Evolutionary conservation across 2,888 invertebrate species (phyloP), one percentile per base, ranked within the genome.

Genomic region (Thera britannica): DNA sequence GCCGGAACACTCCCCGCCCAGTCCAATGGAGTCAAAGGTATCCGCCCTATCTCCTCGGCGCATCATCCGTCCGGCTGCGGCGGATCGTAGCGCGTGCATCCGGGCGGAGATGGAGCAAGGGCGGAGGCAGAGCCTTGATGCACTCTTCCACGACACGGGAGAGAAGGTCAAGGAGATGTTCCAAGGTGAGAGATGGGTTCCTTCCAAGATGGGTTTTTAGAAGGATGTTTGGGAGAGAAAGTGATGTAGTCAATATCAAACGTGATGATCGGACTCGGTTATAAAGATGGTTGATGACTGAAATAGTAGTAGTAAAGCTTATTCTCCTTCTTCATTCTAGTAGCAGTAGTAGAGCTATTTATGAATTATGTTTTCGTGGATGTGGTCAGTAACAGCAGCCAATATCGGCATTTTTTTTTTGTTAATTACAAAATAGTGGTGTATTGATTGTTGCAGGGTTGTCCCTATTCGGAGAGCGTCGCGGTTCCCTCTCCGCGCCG

Each of bases 151-250:
- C 48, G 97, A 97, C 74, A 97, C 97, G 0, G 95, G 97, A 49
- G 97, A 97, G 85, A 95, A 96, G 80, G 96, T 97, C 71, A 97
- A 97, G 86, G 97, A 97, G 88, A 96, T 97, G 80, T 96, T 97
- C 75, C 97, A 97, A 83, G 97, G 97, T 81, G 92, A 94, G 61
- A n/a, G n/a, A n/a, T n/a, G n/a, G 34, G 44, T 44, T 44, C 6
- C 44, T 44, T 38, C 23, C 23, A 23, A 23, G 23, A 23, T 23
- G 23, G 23, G 23, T 23, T 23, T 23, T 23, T 23, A 23, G 23
- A 23, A 23, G 23, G 23, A 23, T 23, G 23, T 23, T 23, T 23
- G 23, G 23, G 23, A 23, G 23, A 23, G 23, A 23, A 23, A 23
- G 23, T 23, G 23, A 23, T 23, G 23, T 23, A 23, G 23, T 23